These are phyloP conservation scores for Boloria selene DNA, from an alignment of 2,888 invertebrate species.

Conservation along the genomic window DNA sequence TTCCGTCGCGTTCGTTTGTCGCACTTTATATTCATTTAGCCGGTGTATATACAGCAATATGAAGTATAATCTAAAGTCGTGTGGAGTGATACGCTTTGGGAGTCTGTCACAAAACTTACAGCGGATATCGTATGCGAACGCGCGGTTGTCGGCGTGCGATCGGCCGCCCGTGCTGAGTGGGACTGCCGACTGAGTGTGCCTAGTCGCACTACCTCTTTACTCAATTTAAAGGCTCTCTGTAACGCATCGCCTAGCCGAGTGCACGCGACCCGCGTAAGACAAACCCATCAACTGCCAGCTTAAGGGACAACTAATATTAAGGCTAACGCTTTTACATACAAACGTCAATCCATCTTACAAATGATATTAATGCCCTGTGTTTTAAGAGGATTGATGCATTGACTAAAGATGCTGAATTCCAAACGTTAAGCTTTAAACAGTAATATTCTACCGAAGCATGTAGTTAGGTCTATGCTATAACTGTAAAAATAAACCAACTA, in stretches of 20 bases:
- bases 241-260: slow-evolving; percentile 32
- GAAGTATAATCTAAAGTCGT: slow-evolving; percentile 37
- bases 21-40: slow-evolving; percentile 26
- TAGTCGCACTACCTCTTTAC: slow-evolving; percentile 30
- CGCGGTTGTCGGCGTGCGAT: slow-evolving; percentile 53
- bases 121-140: slow-evolving; percentile 47
- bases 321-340: background rate
- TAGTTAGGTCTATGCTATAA: too few species aligned
- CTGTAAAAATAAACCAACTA: background rate
- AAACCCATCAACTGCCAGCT: slow-evolving; percentile 7
- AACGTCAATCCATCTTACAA: background rate
- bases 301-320: background rate
- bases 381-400: background rate
- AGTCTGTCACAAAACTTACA: slow-evolving; percentile 72
- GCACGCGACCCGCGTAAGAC: slow-evolving; percentile 30
- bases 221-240: slow-evolving; percentile 34
- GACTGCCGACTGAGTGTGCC: slow-evolving; percentile 47
- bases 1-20: slow-evolving; percentile 34
- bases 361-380: background rate
- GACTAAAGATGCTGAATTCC: too few species aligned
- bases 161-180: slow-evolving; percentile 56
- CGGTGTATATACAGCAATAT: slow-evolving; percentile 24
- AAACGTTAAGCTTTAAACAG: too few species aligned
- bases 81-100: slow-evolving; percentile 52
- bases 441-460: too few species aligned